Percentiles rank a stretch among this genome's conserved stretches.
These are phyloP conservation scores for Drosophila mimetica DNA, from an alignment of 2,888 invertebrate genomes.

Conservation along the genomic window DNA sequence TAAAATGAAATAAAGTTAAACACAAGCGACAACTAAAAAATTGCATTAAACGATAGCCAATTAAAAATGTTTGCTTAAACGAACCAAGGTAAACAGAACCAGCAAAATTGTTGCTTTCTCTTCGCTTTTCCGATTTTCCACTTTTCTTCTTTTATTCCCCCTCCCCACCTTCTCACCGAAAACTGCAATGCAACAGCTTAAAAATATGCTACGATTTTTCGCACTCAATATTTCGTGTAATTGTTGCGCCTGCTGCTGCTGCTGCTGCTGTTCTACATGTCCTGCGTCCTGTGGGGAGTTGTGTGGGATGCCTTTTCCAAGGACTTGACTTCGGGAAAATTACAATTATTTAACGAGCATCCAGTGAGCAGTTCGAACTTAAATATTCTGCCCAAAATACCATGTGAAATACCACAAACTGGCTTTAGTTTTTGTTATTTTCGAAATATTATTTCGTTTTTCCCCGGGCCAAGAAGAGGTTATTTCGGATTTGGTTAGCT, in stretches of 20 bases:
- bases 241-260: constrained; percentile 36
- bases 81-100: constrained; percentile 55
- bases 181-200: constrained; percentile 68
- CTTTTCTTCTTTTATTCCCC: constrained; percentile 6
- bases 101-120: constrained; percentile 28
- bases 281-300: constrained; percentile 11
- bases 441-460: constrained; percentile 4
- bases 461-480: background rate
- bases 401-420: constrained; percentile 10
- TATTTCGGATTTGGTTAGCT: background rate
- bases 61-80: constrained; percentile 47
- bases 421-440: constrained; percentile 11
- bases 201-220: constrained; percentile 63
- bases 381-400: background rate
- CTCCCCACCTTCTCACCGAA: background rate
- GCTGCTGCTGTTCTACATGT: constrained; percentile 11
- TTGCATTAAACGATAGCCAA: constrained; percentile 35
- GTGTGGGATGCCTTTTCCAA: background rate
- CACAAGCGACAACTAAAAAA: constrained; percentile 30
- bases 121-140: constrained; percentile 11
- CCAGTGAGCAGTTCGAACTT: background rate
- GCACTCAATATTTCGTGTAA: constrained; percentile 39
- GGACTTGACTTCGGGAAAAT: background rate
- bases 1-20: constrained; percentile 20
- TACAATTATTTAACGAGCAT: constrained; percentile 4